phyloP scores from a whole-genome alignment of 2,113 vertebrate genomes.

The Epinephelus cyanopodus region DNA sequence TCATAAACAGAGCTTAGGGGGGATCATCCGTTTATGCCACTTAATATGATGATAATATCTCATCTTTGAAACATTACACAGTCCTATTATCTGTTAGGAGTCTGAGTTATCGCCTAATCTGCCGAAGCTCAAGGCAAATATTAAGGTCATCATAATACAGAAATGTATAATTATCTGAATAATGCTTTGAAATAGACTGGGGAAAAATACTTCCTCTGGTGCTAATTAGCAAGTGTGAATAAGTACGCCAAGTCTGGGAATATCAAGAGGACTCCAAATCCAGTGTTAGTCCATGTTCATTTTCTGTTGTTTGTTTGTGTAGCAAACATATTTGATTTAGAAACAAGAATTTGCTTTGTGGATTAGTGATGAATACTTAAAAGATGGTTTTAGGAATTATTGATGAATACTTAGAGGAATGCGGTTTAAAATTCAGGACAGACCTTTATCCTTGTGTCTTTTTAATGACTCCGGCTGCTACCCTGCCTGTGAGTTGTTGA shows the following conservation, averaged over 20 bases:
- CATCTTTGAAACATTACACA: constrained; percentile 64
- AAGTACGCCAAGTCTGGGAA: constrained; percentile 62
- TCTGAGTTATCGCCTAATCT: constrained; percentile 56
- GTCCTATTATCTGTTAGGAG: constrained; percentile 59
- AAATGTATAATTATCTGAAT: constrained; percentile 71
- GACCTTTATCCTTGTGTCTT: constrained; percentile 3
- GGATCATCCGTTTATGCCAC: constrained; percentile 53
- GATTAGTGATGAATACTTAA: constrained; percentile 14
- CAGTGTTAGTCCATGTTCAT: constrained; percentile 9
- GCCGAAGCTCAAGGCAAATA: constrained; percentile 65
- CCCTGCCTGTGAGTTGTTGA: constrained; percentile 23
- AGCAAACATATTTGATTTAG: constrained; percentile 39
- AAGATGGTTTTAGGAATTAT: constrained; percentile 4
- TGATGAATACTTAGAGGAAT: constrained; percentile 13
- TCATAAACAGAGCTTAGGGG: constrained; percentile 41
- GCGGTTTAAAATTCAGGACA: constrained; percentile 9
- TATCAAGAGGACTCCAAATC: constrained; percentile 56
- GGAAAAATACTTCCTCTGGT: constrained; percentile 57
- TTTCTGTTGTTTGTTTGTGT: constrained; percentile 14
- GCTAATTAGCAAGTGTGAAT: constrained; percentile 75
- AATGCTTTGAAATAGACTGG: constrained; percentile 66
- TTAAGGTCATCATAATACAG: constrained; percentile 68
- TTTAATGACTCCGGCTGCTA: constrained; percentile 10
- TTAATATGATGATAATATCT: constrained; percentile 73
- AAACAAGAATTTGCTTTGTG: constrained; percentile 33